Conservation (phyloP, 2,888 invertebrate species). For the Melipona bicolor region DNA sequence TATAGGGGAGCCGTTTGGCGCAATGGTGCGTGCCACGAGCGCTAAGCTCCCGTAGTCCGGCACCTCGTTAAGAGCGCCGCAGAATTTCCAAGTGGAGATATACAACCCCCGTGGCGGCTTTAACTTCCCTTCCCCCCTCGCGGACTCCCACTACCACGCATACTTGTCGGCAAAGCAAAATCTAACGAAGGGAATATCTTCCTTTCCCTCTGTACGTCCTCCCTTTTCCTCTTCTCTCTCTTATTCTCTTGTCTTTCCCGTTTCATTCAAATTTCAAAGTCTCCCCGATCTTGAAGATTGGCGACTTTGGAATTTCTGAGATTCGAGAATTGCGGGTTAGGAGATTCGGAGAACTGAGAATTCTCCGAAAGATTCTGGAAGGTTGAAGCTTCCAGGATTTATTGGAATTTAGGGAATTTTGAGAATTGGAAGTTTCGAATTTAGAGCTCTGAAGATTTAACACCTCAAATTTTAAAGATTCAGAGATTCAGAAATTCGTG, state of each 20-base stretch:
- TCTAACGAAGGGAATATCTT: constrained; percentile 24
- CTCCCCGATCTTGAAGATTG: no score
- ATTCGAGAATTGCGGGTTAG: no score
- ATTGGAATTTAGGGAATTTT: no score
- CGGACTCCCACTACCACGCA: not conserved
- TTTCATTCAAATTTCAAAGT: not conserved
- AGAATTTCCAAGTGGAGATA: constrained; percentile 66
- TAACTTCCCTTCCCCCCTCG: constrained; percentile 1
- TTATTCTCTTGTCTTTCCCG: no score
- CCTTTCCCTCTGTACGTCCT: not conserved
- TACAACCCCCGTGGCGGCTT: constrained; percentile 46
- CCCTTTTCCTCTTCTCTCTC: not conserved
- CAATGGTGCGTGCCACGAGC: constrained; percentile 74
- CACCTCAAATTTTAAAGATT: no score
- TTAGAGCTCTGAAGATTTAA: no score
- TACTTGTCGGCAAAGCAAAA: constrained; percentile 23
- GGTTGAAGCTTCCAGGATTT: no score
- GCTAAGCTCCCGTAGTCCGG: constrained; percentile 69
- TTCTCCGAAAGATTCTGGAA: no score
- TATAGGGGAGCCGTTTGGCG: constrained; percentile 60
- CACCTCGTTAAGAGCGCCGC: constrained; percentile 77
- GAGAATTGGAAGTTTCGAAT: no score
- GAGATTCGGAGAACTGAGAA: no score
- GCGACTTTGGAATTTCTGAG: no score
- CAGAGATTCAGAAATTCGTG: no score